phyloP scores from a whole-genome alignment of 1,140 invertebrate genomes.

The Drosophila repletoides region DNA sequence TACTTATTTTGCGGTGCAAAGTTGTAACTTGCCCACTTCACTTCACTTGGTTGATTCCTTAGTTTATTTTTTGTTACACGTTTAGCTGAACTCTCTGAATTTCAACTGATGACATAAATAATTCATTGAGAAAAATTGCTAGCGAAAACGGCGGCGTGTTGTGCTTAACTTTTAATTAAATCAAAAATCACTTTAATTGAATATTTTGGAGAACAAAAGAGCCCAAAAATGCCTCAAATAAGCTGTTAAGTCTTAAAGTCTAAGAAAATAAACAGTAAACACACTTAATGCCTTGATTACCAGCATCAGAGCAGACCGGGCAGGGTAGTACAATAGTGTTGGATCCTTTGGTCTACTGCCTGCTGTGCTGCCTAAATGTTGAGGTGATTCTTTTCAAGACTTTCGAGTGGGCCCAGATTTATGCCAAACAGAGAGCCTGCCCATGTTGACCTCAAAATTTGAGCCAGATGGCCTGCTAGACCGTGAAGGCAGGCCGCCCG shows the following conservation, averaged over 20 bases:
- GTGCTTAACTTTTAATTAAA: slow-evolving; percentile 73
- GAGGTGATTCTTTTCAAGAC: slow-evolving; percentile 8
- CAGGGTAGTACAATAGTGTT: too few species aligned
- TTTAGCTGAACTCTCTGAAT: slow-evolving; percentile 40
- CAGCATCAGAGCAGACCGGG: slow-evolving; percentile 57
- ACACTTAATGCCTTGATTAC: slow-evolving; percentile 80
- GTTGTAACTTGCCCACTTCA: slow-evolving; percentile 50
- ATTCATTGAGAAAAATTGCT: slow-evolving; percentile 52
- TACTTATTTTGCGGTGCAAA: slow-evolving; percentile 43
- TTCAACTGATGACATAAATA: slow-evolving; percentile 58
- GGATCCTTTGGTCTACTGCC: too few species aligned
- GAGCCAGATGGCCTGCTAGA: slow-evolving; percentile 13
- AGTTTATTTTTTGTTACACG: slow-evolving; percentile 12
- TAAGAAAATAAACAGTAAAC: slow-evolving; percentile 80
- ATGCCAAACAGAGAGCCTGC: slow-evolving; percentile 33
- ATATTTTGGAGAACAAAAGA: slow-evolving; percentile 54
- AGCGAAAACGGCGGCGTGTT: neutral
- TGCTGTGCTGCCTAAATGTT: neutral
- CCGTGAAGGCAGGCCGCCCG: neutral
- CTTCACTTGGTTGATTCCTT: slow-evolving; percentile 24
- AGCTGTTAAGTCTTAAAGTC: slow-evolving; percentile 79
- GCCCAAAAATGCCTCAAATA: slow-evolving; percentile 33
- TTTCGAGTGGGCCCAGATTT: slow-evolving; percentile 43
- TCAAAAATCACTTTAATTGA: slow-evolving; percentile 74
- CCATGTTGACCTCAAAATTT: slow-evolving; percentile 68